Conservation (phyloP, 2,888 invertebrate species). For the Drosophila eohydei region DNA sequence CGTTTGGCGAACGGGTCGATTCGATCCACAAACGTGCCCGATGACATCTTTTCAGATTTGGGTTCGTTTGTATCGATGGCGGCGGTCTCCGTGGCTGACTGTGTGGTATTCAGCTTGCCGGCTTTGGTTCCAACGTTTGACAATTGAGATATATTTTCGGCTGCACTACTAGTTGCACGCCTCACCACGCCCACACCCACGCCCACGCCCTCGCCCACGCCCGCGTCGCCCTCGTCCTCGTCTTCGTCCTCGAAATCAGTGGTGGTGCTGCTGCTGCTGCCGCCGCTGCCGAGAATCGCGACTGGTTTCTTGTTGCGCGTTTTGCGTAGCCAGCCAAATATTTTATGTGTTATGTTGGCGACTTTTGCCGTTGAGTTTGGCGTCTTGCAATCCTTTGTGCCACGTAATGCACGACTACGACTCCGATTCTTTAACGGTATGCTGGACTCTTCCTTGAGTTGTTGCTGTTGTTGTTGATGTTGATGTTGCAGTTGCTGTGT, state of each 20-base stretch:
- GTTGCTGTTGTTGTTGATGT: constrained; percentile 28
- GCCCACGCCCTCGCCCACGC: constrained; percentile 65
- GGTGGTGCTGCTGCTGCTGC: constrained; percentile 57
- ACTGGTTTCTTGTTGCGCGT: constrained; percentile 76
- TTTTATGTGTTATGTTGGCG: constrained; percentile 81
- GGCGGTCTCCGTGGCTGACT: constrained; percentile 80
- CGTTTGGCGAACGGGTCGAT: constrained; percentile 99
- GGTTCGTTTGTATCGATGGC: constrained; percentile 79
- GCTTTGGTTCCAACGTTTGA: constrained; percentile 71
- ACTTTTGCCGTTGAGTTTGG: constrained; percentile 78
- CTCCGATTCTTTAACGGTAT: constrained; percentile 28
- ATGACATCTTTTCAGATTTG: constrained; percentile 86
- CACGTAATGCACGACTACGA: constrained; percentile 26
- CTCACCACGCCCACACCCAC: constrained; percentile 61
- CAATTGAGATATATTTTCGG: constrained; percentile 69
- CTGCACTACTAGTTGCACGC: constrained; percentile 60
- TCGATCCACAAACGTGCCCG: constrained; percentile 98
- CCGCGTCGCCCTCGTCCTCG: constrained; percentile 80
- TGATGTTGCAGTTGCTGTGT: constrained; percentile 57
- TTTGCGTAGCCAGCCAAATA: constrained; percentile 77
- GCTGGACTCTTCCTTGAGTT: constrained; percentile 14
- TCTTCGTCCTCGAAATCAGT: constrained; percentile 76
- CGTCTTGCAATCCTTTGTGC: constrained; percentile 67
- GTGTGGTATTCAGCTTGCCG: constrained; percentile 79
- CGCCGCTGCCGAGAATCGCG: constrained; percentile 64